A percentile compares a stretch with the other conserved stretches of the same genome.
Evolutionary conservation across 2,797 vertebrate genomes (phyloP).

Genomic region (Phrynocephalus vlangalii): DNA sequence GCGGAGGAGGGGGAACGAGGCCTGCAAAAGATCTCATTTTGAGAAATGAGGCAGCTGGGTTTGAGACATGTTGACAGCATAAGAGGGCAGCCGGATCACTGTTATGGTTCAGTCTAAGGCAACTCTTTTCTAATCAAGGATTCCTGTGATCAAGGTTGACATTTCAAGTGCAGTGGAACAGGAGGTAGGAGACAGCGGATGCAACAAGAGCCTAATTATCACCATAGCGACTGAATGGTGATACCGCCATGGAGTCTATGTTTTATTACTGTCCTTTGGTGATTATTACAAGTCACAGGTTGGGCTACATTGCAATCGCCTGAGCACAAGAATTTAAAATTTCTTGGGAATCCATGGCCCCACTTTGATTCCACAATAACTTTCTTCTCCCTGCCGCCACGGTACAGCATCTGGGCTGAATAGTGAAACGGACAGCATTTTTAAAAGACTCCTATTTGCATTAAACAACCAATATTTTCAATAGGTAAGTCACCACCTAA

Average conservation of each 20-base stretch:
- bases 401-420: not conserved
- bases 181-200: not conserved
- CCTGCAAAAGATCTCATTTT: not conserved
- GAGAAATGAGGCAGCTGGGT: not conserved
- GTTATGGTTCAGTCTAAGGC: not conserved
- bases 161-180: constrained; percentile 5
- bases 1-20: not conserved
- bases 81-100: not conserved
- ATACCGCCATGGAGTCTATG: not conserved
- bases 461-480: not conserved
- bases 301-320: not conserved
- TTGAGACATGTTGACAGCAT: constrained; percentile 14
- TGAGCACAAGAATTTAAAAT: not conserved
- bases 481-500: too few species aligned
- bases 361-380: not conserved
- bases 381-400: not conserved
- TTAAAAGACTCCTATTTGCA: not conserved
- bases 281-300: not conserved
- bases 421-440: not conserved
- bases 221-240: constrained; percentile 28
- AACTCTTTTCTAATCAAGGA: not conserved
- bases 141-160: not conserved
- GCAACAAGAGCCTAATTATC: constrained; percentile 18
- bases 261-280: not conserved
- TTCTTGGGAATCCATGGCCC: not conserved